These are phyloP conservation scores for Nemotelus pantherinus DNA, from an alignment of 2,888 invertebrate species.

Conservation along the genomic window DNA sequence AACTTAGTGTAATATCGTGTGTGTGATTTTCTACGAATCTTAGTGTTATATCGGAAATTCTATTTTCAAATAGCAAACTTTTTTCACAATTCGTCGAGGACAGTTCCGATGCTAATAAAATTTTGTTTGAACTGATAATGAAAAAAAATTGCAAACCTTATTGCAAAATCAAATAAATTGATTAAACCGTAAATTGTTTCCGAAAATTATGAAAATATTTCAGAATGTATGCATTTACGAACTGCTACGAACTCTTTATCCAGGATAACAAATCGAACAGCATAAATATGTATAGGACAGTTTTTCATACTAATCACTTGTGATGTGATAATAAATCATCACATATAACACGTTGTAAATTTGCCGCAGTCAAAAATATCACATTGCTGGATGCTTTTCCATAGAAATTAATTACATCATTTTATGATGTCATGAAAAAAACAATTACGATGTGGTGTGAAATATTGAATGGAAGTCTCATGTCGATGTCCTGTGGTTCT, in stretches of 20 bases:
- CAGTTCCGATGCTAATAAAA: too few relatives aligned
- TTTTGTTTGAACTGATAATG: too few relatives aligned
- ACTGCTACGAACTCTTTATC: background rate
- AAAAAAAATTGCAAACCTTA: too few relatives aligned
- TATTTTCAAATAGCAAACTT: too few relatives aligned
- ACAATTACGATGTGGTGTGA: background rate
- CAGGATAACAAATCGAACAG: conserved; percentile 10
- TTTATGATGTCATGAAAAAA: background rate
- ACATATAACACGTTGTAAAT: conserved; percentile 8
- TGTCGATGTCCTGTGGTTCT: too few relatives aligned
- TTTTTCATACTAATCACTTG: background rate
- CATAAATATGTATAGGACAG: background rate
- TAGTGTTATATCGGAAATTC: too few relatives aligned
- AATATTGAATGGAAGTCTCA: background rate
- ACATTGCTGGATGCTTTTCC: background rate
- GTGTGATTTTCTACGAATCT: too few relatives aligned
- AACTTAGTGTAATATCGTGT: too few relatives aligned
- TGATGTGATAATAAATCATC: background rate
- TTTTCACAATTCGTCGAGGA: too few relatives aligned
- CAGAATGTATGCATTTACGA: background rate
- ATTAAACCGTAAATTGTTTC: too few relatives aligned
- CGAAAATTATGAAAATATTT: too few relatives aligned
- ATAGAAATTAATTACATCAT: conserved; percentile 16
- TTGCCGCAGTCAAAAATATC: conserved; percentile 11
- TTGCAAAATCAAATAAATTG: too few relatives aligned